Base-by-base conservation (phyloP, 2,113 vertebrate species). In the Pollachius pollachius region DNA sequence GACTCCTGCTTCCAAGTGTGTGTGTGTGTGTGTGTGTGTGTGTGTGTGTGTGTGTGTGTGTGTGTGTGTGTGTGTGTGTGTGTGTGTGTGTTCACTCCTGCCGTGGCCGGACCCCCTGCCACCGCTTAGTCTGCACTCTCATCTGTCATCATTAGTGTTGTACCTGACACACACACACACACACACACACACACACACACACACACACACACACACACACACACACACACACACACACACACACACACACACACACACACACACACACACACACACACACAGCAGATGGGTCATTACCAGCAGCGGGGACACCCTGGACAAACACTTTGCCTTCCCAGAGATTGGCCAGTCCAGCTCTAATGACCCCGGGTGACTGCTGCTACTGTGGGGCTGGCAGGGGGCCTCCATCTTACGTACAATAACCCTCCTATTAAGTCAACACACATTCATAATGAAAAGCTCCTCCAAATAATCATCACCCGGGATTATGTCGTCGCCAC, bases 261-360 rank as follows among this genome's bases (percentile, higher is more conserved):
- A n/a, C 37, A 18, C 21, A 62, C 41, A 27, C 74, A 81, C 71
- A 73, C 70, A 65, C 13, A 62, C 41, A 67, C 66, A 73, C 75
- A 73, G 72, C 84, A 85, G 77, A 87, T 85, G 84, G 85, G 76
- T 89, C 73, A 81, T 87, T 86, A 86, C 73, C 70, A 72, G 76
- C 76, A 67, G 70, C 41, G 73, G 79, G 64, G 75, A 85, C 75
- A 73, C 77, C 73, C 70, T 67, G 79, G 81, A 84, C 84, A 81
- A 83, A 84, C 84, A 81, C 82, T 79, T 84, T 82, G 71, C 74
- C 77, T 72, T 84, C 71, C 66, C 64, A 48, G 69, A 78, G 71
- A 78, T 81, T 73, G 70, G 75, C 19, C 76, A 78, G 75, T 77
- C 70, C 81, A 68, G 21, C 58, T 77, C 56, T 77, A 76, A 84